Base-by-base conservation (phyloP, 2,797 vertebrate genomes). In the Ibycter americanus region DNA sequence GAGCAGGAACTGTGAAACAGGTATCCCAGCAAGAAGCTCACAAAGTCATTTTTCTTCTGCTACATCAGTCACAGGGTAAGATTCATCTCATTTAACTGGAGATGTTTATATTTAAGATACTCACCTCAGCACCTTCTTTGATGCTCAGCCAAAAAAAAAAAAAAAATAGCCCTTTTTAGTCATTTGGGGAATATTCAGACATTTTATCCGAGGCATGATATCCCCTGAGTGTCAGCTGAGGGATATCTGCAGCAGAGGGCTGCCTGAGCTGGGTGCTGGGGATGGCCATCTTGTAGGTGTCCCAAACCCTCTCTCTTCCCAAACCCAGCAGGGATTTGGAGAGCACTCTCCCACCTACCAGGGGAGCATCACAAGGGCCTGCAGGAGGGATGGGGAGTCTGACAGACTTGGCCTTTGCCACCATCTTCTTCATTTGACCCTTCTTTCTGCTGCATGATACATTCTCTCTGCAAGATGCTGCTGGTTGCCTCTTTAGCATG, bases 51-150 rank as follows among this genome's bases (percentile, higher is more conserved):
- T 84, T 92, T 51, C 46, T 91, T 83, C 70, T 52, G 26, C 87
- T 84, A 23, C 66, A 42, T 66, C 55, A 73, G 42, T 77, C 67
- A 40, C 54, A 59, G 89, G 18, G 47, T 12, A 58, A 67, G 91
- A 87, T 87, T 66, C 32, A 63, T 67, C 83, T 81, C 67, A 71
- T 93, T 91, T 84, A 89, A 31, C 73, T 32, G 49, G 62, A 56
- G 73, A 62, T 74, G 72, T 65, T 92, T 74, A 14, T 62, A 58
- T 73, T 72, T 80, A 31, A 87, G 23, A n/a, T 17, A 9, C 19
- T 46, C 18, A 15, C 10, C 58, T 58, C 71, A 52, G 77, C 78
- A 12, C 38, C 6, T 68, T 26, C 46, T 51, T 65, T 10, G 2
- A 56, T 42, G 36, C 27, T 87, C 49, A 72, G 15, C 5, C 79